A percentile compares a stretch with the other conserved stretches of the same genome.
Evolutionary conservation across 2,888 invertebrate genomes (phyloP).

Genomic region (Electrophaes corylata): DNA sequence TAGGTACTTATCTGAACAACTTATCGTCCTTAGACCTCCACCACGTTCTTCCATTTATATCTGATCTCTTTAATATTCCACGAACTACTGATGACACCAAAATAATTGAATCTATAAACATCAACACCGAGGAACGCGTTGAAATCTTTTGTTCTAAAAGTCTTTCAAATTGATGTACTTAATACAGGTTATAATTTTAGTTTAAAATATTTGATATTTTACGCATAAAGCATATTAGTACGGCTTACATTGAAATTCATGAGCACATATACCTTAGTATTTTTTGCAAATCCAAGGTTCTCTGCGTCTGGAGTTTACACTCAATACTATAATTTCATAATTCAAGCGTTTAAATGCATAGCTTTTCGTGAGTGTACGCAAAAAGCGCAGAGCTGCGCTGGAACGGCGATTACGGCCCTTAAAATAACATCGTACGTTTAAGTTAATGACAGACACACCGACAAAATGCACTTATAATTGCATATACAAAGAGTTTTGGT

Average conservation of each 20-base stretch:
- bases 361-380: conserved; percentile 77
- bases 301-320: conserved; percentile 70
- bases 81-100: background rate
- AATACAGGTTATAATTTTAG: background rate
- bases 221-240: too few species aligned
- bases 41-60: too few species aligned
- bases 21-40: too few species aligned
- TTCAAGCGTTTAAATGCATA: conserved; percentile 84
- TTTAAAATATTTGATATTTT: background rate
- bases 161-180: background rate
- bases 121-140: conserved; percentile 10
- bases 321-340: conserved; percentile 83
- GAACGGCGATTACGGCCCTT: conserved; percentile 80
- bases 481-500: conserved; percentile 81
- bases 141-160: conserved; percentile 17
- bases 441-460: conserved; percentile 83
- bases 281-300: conserved; percentile 28
- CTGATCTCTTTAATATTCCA: too few species aligned
- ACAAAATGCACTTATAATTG: conserved; percentile 83
- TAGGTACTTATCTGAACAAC: too few species aligned
- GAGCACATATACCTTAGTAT: background rate
- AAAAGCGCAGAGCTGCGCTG: conserved; percentile 71
- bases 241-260: background rate
- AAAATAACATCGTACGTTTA: conserved; percentile 84
- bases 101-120: background rate